Base-by-base conservation (phyloP, 1,140 invertebrate species). In the Zaprionus taronus region DNA sequence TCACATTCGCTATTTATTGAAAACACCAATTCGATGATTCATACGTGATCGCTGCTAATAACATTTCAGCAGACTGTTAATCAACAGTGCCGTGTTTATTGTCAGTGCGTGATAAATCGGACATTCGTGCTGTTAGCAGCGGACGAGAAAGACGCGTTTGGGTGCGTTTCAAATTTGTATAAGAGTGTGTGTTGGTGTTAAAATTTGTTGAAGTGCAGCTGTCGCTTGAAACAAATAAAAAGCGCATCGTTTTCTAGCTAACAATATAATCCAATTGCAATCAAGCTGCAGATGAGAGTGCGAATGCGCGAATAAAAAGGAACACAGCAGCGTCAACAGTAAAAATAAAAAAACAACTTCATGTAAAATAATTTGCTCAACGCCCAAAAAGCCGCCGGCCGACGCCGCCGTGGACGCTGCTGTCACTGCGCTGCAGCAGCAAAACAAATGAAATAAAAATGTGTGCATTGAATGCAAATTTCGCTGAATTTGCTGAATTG, bases 351-450 rank as follows among this genome's bases (percentile, higher is more conserved):
- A 72, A 49, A 22, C 36, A 60, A 74, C 51, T 67, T 66, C 83
- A 81, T 77, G 80, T 74, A 72, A 77, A 75, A 86, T 58, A 71
- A 77, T 81, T 81, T 81, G 31, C 36, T 38, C 41, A 63, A 87
- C 83, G 80, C 83, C 84, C 84, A 75, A 75, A 79, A 85, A 87
- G 75, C 79, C 84, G 84, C 84, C 81, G 81, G 84, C 61, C 68
- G 31, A 34, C 31, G 31, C 31, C 74, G 75, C 67, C 53, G 79
- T 44, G 67, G 79, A 44, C 49, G 70, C 51, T 24, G 41, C 24
- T 55, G 71, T 31, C n/a, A 26, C 38, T 57, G 62, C 24, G 73
- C 55, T 58, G 70, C 51, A 60, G 77, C 34, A 51, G 66, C 41
- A 47, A 77, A 82, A 80, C 73, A 83, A 84, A 74, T 83, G 77